Base-by-base conservation (phyloP, 1,140 invertebrate genomes). In the Drosophila ogumai region DNA sequence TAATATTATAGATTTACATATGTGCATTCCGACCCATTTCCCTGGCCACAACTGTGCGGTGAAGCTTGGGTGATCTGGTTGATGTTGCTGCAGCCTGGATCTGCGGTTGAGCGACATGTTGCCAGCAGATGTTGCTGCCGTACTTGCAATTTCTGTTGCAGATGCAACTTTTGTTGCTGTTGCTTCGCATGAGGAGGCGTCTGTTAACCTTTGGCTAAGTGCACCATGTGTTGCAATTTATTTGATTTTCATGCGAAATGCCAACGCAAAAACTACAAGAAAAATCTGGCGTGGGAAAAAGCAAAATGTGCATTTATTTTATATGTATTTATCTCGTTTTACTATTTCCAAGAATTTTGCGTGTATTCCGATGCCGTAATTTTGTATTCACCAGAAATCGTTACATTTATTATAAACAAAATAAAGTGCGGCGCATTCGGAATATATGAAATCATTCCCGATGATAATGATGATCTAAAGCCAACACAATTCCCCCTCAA, bases 91-190 rank as follows among this genome's bases (percentile, higher is more conserved):
- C 32, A 36, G 50, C 31, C 49, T 54, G 50, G 32, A 38, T 50
- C 38, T 77, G 65, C 40, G 57, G 55, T 56, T 59, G 66, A 67
- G 67, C 72, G 50, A 85, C 77, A 84, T 86, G 81, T 74, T 85
- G 81, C 73, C 25, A 68, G 59, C 81, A 84, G 69, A 82, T 82
- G 80, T 59, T 82, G 54, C 46, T 56, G 50, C 50, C 32, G 32
- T 54, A 22, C 50, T 54, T 54, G 50, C 32, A 54, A 54, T 54
- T 54, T 22, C 32, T 54, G 31, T 31, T 68, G 57, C 41, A 44
- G 10, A 47, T 25, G 47, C 47, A 50, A 32, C 49, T 50, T 12
- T 32, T 28, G 52, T 50, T 47, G 52, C 10, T 47, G 64, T 22
- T 63, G 50, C 34, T 28, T n/a, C 58, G 52, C 50, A 54, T 54